Evolutionary conservation across 2,113 vertebrate species (phyloP), one percentile per base, ranked within the genome.

Genomic region (Glaucidium brasilianum): DNA sequence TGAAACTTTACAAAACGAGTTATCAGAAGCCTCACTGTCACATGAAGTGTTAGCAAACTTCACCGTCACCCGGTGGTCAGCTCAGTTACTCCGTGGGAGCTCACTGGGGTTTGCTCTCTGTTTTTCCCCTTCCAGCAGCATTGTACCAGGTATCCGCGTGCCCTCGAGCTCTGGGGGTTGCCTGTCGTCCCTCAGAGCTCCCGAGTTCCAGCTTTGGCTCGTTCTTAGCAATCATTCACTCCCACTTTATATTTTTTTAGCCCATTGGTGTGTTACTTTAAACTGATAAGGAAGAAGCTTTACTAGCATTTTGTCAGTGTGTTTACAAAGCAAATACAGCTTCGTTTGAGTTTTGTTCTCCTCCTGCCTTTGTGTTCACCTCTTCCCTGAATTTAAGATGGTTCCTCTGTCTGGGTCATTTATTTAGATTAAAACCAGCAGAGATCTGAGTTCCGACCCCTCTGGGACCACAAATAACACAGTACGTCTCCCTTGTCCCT

Each of bases 381-480:
- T 86, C 75, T 90, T 94, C 94, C 87, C 81, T 53, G 85, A 60
- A 45, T 85, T 86, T 64, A 58, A 58, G 75, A 49, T 43, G 59
- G 49, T 77, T 74, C 59, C 90, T 88, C 68, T 82, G 71, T 53
- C 86, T 84, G 67, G 96, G 80, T 69, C 94, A 43, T 96, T 97
- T 91, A 93, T 95, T 96, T 96, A 86, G 92, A 97, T 97, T 63
- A 96, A 97, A 97, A 91, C 85, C 91, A 95, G 82, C 93, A 95
- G 88, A 96, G 92, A 84, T 90, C 76, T 66, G 45, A 84, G 73
- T 26, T 32, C 55, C 2, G 39, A 80, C 35, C 90, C 83, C 92
- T 88, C 41, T 16, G 77, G 56, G 88, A 76, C 92, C 93, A 90
- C 78, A 92, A 35, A 34, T 68, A 96, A 94, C 1, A 0, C 21